Conservation (phyloP, 2,888 invertebrate species). For the Nemotelus nigrinus region DNA sequence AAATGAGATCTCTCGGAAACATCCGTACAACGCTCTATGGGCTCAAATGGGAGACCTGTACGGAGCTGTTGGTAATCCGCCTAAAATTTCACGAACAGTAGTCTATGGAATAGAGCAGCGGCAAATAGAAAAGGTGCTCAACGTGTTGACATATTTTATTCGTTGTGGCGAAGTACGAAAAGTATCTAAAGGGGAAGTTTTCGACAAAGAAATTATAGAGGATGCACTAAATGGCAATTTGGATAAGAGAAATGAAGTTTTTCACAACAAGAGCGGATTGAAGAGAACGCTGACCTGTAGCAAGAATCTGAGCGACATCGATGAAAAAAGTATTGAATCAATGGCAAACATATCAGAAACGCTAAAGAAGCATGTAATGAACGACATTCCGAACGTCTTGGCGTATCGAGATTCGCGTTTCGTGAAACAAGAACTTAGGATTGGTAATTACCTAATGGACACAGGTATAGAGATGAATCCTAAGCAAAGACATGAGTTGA, state of each 20-base stretch:
- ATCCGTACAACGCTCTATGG: constrained; percentile 90
- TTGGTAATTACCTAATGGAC: constrained; percentile 64
- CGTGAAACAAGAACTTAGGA: constrained; percentile 63
- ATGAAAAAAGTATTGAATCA: constrained; percentile 40
- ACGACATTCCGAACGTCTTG: constrained; percentile 63
- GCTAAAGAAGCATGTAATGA: constrained; percentile 52
- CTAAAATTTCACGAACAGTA: constrained; percentile 81
- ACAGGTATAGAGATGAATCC: constrained; percentile 63
- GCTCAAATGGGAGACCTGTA: constrained; percentile 87
- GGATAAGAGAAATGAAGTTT: constrained; percentile 9
- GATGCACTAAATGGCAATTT: constrained; percentile 24
- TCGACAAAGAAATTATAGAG: constrained; percentile 54
- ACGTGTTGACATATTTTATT: constrained; percentile 87
- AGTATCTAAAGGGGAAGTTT: constrained; percentile 60
- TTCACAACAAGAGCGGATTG: constrained; percentile 50
- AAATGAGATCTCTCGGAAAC: constrained; percentile 69
- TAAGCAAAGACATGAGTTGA: constrained; percentile 41
- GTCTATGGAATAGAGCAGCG: constrained; percentile 75
- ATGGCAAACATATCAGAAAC: constrained; percentile 16
- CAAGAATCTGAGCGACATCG: constrained; percentile 58
- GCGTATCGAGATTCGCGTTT: constrained; percentile 63
- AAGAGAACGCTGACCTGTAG: constrained; percentile 61
- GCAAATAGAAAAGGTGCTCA: constrained; percentile 77
- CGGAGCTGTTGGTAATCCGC: constrained; percentile 84
- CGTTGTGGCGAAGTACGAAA: constrained; percentile 78